These are phyloP conservation scores for Cotesia chilonis DNA, from an alignment of 1,140 invertebrate genomes.

Conservation along the genomic window DNA sequence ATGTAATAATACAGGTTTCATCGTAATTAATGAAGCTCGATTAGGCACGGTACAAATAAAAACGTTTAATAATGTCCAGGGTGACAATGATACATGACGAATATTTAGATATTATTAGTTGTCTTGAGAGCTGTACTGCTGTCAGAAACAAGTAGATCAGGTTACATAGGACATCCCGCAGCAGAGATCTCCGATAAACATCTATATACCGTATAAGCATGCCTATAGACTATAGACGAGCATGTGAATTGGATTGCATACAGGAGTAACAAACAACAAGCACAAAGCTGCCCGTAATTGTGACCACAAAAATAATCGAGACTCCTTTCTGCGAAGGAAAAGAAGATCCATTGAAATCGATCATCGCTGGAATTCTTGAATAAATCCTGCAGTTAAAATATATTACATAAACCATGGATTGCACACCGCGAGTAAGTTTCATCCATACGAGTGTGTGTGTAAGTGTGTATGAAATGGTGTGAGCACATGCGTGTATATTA, in stretches of 20 bases:
- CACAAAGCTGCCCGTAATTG: too few relatives aligned
- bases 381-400: too few relatives aligned
- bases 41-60: too few relatives aligned
- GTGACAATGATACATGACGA: conserved; percentile 18
- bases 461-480: conserved; percentile 9
- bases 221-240: neutral
- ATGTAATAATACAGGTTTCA: too few relatives aligned
- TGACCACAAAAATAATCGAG: too few relatives aligned
- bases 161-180: conserved; percentile 15
- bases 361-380: too few relatives aligned
- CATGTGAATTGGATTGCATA: neutral
- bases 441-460: neutral
- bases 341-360: too few relatives aligned
- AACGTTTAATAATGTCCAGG: neutral
- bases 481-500: neutral
- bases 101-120: conserved; percentile 25
- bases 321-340: too few relatives aligned
- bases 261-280: too few relatives aligned
- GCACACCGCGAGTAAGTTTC: too few relatives aligned
- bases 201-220: conserved; percentile 1
- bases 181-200: conserved; percentile 2
- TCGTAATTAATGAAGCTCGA: too few relatives aligned
- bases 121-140: neutral
- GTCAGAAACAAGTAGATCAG: conserved; percentile 18
- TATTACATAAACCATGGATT: too few relatives aligned